Evolutionary conservation across 2,113 vertebrate genomes (phyloP).

Genomic region (Saccopteryx leptura): DNA sequence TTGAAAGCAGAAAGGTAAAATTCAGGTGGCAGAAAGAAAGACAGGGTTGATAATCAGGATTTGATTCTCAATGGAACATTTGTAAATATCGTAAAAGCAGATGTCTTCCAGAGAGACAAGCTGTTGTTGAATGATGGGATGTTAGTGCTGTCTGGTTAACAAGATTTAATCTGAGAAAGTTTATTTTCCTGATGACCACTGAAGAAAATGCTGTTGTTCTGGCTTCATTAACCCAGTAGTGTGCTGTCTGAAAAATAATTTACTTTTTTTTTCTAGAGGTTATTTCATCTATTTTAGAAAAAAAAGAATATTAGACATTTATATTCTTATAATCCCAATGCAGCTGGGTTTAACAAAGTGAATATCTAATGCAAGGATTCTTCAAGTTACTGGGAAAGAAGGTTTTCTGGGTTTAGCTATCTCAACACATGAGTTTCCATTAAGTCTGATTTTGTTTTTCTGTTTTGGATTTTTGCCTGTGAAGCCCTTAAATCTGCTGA

Average conservation of each 20-base stretch:
- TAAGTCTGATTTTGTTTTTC: neutral
- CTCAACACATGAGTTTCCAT: neutral
- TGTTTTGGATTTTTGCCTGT: neutral
- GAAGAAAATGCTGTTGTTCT: constrained; percentile 6
- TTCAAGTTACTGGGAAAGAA: constrained; percentile 32
- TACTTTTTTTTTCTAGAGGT: neutral
- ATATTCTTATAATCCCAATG: neutral
- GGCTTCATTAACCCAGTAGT: neutral
- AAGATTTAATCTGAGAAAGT: neutral
- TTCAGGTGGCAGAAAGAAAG: neutral
- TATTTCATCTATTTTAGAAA: neutral
- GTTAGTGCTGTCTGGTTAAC: neutral
- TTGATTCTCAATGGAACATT: constrained; percentile 47
- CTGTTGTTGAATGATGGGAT: neutral
- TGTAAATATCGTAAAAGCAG: neutral
- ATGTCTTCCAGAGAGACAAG: neutral
- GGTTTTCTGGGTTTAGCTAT: neutral
- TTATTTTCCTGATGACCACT: constrained; percentile 12
- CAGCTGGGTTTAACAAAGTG: neutral
- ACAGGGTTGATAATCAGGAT: neutral
- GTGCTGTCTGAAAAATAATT: neutral
- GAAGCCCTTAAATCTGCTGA: neutral
- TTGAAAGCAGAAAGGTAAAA: constrained; percentile 17
- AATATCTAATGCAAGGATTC: neutral
- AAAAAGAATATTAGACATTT: neutral